Percentiles rank a stretch among this genome's conserved stretches.
Evolutionary conservation across 2,888 invertebrate species (phyloP).

Genomic region (Coenonympha glycerion): DNA sequence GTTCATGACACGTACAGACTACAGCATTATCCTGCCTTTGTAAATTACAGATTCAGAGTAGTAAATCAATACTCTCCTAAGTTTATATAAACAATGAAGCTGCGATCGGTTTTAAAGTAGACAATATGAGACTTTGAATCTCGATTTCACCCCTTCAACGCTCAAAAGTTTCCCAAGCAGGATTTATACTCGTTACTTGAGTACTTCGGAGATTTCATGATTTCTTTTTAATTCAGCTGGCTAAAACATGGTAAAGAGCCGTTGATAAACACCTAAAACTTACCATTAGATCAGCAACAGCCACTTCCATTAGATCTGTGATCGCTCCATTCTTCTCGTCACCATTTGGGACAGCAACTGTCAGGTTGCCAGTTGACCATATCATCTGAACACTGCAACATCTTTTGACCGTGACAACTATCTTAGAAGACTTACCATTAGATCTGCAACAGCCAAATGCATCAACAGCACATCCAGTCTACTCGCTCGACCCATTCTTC

Average conservation of each 20-base stretch:
- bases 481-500: conserved; percentile 78
- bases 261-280: conserved; percentile 40
- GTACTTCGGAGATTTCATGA: too few relatives aligned
- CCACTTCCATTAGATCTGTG: conserved; percentile 82
- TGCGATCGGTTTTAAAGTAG: too few relatives aligned
- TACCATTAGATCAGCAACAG: conserved; percentile 91
- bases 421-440: conserved; percentile 78
- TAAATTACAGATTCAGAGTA: too few relatives aligned
- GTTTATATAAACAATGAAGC: too few relatives aligned
- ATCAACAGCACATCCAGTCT: conserved; percentile 88
- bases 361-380: conserved; percentile 90
- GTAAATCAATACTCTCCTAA: too few relatives aligned
- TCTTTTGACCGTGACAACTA: conserved; percentile 81
- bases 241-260: neutral
- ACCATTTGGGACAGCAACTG: conserved; percentile 83
- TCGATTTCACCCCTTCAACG: too few relatives aligned
- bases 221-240: too few relatives aligned
- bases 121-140: too few relatives aligned
- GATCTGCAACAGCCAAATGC: conserved; percentile 91
- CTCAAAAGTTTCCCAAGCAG: too few relatives aligned
- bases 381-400: conserved; percentile 90
- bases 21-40: too few relatives aligned
- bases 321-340: conserved; percentile 77
- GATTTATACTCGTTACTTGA: too few relatives aligned
- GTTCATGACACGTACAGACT: too few relatives aligned